These are phyloP conservation scores for Leptonema lineaticorne DNA, from an alignment of 1,140 invertebrate genomes.

Conservation along the genomic window DNA sequence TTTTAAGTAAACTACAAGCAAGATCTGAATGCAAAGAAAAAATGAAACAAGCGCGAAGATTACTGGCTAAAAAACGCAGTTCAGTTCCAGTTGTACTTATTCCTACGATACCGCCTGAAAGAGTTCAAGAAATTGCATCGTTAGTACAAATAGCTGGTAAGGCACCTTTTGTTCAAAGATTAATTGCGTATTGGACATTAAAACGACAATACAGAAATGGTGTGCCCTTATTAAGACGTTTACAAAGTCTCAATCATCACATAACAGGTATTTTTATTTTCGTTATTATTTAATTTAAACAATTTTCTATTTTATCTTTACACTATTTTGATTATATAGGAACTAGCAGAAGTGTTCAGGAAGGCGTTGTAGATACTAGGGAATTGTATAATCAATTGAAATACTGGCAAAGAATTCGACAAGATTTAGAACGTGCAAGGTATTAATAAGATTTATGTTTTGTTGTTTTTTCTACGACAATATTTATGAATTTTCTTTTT, in stretches of 20 bases:
- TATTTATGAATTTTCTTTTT: conserved; percentile 13
- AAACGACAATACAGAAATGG: conserved; percentile 96
- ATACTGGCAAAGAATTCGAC: conserved; percentile 92
- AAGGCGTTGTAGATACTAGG: conserved; percentile 61
- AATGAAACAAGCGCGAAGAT: conserved; percentile 65
- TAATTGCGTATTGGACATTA: conserved; percentile 92
- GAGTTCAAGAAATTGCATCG: conserved; percentile 81
- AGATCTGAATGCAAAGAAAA: conserved; percentile 54
- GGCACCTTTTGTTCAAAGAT: conserved; percentile 82
- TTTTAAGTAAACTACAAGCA: conserved; percentile 29
- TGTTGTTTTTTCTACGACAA: neutral
- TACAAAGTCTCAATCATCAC: conserved; percentile 67
- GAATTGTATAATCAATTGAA: conserved; percentile 86
- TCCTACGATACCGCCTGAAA: conserved; percentile 89
- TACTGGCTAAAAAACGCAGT: conserved; percentile 78
- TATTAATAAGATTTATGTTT: conserved; percentile 27
- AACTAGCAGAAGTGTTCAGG: conserved; percentile 50
- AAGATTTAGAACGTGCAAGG: conserved; percentile 89
- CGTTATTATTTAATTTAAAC: neutral
- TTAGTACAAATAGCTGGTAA: conserved; percentile 66
- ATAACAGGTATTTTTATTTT: conserved; percentile 37
- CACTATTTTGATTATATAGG: conserved; percentile 39
- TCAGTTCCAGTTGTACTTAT: conserved; percentile 90
- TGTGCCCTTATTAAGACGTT: conserved; percentile 85
- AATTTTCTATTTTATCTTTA: neutral